phyloP scores from a whole-genome alignment of 1,140 invertebrate genomes.

The Zaprionus gabonicus region DNA sequence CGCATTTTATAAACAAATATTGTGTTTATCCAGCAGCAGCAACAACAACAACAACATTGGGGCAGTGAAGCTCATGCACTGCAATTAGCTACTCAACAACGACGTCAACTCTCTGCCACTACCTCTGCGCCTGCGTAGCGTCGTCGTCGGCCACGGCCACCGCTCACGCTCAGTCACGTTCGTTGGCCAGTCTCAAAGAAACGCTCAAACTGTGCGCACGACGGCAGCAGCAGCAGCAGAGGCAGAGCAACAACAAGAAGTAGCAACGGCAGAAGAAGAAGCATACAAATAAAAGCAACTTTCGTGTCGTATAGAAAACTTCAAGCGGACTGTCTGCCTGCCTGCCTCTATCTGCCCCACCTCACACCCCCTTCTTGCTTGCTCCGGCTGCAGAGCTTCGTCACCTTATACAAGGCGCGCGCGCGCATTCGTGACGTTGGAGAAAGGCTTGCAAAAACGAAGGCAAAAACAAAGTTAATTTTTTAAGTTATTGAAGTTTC shows the following conservation, averaged over 20 bases:
- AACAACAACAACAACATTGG: constrained; percentile 16
- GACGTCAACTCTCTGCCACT: constrained; percentile 39
- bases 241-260: background rate
- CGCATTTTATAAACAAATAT: constrained; percentile 52
- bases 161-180: constrained; percentile 39
- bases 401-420: constrained; percentile 8
- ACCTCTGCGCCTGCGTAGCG: constrained; percentile 23
- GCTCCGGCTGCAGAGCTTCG: background rate
- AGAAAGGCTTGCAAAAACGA: constrained; percentile 65
- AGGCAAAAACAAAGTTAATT: constrained; percentile 10
- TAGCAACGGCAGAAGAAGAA: constrained; percentile 27
- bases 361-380: background rate
- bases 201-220: constrained; percentile 72
- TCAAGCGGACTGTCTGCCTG: constrained; percentile 10
- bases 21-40: constrained; percentile 1
- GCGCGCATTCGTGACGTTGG: constrained; percentile 31
- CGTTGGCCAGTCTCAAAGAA: constrained; percentile 69
- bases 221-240: constrained; percentile 27
- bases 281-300: constrained; percentile 56
- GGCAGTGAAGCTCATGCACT: constrained; percentile 22
- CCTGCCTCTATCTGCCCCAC: background rate
- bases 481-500: constrained; percentile 43
- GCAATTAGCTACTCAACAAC: constrained; percentile 45
- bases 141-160: constrained; percentile 37
- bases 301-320: constrained; percentile 56